Percentiles rank a stretch among this genome's conserved stretches.
phyloP scores from a whole-genome alignment of 2,888 invertebrate species.

The Dynastes tityus region DNA sequence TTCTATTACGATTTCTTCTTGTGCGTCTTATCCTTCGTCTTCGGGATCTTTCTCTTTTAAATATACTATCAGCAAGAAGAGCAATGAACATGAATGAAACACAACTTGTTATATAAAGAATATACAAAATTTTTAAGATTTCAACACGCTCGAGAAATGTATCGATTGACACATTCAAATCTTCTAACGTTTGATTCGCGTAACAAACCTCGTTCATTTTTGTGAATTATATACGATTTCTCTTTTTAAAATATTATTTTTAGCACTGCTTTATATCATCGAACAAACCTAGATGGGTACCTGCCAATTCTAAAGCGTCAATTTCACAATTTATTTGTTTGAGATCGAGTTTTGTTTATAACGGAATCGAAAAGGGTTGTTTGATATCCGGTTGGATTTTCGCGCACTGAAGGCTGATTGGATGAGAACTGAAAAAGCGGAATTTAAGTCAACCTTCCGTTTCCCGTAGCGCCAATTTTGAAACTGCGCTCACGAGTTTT shows the following conservation, averaged over 20 bases:
- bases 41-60: background rate
- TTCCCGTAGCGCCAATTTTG: slow-evolving; percentile 49
- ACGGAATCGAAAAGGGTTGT: background rate
- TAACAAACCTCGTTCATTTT: slow-evolving; percentile 29
- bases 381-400: slow-evolving; percentile 12
- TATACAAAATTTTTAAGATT: background rate
- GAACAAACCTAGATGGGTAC: background rate
- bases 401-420: slow-evolving; percentile 38
- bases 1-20: background rate
- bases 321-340: background rate
- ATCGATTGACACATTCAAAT: background rate
- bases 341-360: background rate
- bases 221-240: too few relatives aligned
- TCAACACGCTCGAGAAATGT: background rate
- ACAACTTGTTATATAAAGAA: slow-evolving; percentile 8
- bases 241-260: too few relatives aligned
- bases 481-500: slow-evolving; percentile 41
- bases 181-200: slow-evolving; percentile 29
- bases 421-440: slow-evolving; percentile 18
- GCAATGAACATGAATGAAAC: background rate
- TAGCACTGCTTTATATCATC: background rate
- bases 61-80: slow-evolving; percentile 6
- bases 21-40: background rate
- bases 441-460: slow-evolving; percentile 30
- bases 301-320: slow-evolving; percentile 24